Percentiles rank a stretch among this genome's conserved stretches.
Conservation (phyloP, 2,113 vertebrate species). For the Dendrocopos noguchii region DNA sequence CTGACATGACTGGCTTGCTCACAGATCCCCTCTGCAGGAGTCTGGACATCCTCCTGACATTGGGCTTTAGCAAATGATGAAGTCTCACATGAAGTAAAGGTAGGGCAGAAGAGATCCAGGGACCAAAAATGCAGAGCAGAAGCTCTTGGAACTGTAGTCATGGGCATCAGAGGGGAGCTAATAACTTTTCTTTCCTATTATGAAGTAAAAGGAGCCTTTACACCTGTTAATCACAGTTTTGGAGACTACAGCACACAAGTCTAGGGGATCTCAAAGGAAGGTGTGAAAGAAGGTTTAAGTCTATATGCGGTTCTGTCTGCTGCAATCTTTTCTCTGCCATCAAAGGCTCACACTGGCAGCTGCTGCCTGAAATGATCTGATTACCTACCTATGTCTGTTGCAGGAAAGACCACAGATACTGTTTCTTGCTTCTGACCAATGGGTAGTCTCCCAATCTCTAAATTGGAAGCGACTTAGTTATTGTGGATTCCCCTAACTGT, state of each 20-base stretch:
- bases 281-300: neutral
- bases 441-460: neutral
- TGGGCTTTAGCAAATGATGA: neutral
- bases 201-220: neutral
- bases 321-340: neutral
- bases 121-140: neutral
- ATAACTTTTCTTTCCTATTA: neutral
- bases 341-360: neutral
- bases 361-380: neutral
- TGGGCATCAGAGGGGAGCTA: neutral
- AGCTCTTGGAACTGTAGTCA: neutral
- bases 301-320: rapidly evolving
- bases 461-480: neutral
- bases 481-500: neutral
- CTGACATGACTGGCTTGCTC: neutral
- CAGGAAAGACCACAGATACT: neutral
- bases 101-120: neutral
- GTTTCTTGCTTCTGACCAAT: neutral
- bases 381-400: rapidly evolving
- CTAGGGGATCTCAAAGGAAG: neutral
- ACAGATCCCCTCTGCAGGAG: neutral
- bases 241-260: neutral
- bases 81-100: neutral
- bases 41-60: neutral
- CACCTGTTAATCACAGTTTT: neutral